Evolutionary conservation across 2,113 vertebrate genomes (phyloP).

Genomic region (Hydropotes inermis): DNA sequence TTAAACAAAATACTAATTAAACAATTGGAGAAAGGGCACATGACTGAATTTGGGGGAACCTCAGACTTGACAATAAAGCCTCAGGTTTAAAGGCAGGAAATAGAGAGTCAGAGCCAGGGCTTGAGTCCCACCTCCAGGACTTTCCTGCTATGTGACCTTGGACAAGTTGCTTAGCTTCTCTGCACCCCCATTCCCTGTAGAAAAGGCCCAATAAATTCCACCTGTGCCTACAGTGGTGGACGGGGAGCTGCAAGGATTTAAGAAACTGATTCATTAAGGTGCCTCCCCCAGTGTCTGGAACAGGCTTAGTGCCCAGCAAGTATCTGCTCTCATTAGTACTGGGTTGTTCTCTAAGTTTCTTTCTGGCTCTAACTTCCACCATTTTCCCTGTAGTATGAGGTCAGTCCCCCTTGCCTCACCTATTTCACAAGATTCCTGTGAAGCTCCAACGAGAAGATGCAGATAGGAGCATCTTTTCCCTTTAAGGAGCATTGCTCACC

Average conservation of each 20-base stretch:
- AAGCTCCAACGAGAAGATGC: neutral
- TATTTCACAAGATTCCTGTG: neutral
- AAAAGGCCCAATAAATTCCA: neutral
- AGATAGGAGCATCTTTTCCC: neutral
- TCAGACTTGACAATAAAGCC: neutral
- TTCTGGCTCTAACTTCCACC: neutral
- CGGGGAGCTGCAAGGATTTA: neutral
- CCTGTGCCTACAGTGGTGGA: neutral
- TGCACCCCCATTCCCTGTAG: neutral
- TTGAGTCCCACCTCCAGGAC: too few relatives aligned
- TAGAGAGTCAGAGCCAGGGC: neutral
- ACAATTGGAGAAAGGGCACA: neutral
- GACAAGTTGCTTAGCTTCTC: neutral
- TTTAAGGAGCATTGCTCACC: neutral
- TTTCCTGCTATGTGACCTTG: neutral
- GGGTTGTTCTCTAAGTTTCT: neutral
- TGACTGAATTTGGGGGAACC: neutral
- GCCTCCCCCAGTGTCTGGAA: neutral
- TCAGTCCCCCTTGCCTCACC: neutral
- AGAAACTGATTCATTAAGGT: neutral
- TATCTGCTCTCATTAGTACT: accelerated
- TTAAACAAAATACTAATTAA: neutral
- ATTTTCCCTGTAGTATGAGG: neutral
- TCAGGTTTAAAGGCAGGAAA: neutral
- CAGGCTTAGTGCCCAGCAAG: neutral